Evolutionary conservation across 2,888 invertebrate species (phyloP), one percentile per base, ranked within the genome.

Genomic region (Branchipolynoe longqiensis): DNA sequence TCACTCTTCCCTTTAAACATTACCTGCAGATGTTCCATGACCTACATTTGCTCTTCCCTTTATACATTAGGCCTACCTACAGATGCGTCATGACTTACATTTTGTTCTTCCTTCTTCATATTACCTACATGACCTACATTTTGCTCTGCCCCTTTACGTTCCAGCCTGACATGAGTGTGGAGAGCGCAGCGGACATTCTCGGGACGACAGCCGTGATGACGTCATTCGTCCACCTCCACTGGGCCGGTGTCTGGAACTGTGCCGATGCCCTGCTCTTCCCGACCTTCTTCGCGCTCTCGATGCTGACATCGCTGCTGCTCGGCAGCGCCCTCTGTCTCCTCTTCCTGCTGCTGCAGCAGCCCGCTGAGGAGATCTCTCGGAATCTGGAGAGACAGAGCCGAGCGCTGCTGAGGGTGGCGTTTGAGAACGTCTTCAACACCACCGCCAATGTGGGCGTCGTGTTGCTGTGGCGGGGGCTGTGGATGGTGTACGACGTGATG

Each of bases 361-460:
- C 85, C 33, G 84, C 73, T 0, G 33, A 48, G 31, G 54, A 81
- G 0, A 74, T 69, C 78, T 87, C 86, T 33, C 54, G 58, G 78
- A 83, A 62, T 56, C 85, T 85, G 41, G 85, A 87, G 41, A 82
- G 69, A n/a, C 25, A 85, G 22, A 62, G 48, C 25, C 41, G 48
- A 25, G 62, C 36, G 31, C 28, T 36, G 14, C 14, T 82, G n/a
- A 81, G 85, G 40, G n/a, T 86, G 12, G 36, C 69, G 6, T 82
- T 87, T 18, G 88, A 88, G 82, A 84, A 88, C 40, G 33, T 84
- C 33, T 88, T 84, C 84, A 83, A 87, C n/a, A 84, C 69, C 64
- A 82, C 69, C 6, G 88, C 88, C 4, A 88, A 87, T 31, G 64
- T 87, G 14, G 88, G 86, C 6, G 88, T 87, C 4, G 86, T 88